phyloP scores from a whole-genome alignment of 2,113 vertebrate species.

The Symphodus melops region DNA sequence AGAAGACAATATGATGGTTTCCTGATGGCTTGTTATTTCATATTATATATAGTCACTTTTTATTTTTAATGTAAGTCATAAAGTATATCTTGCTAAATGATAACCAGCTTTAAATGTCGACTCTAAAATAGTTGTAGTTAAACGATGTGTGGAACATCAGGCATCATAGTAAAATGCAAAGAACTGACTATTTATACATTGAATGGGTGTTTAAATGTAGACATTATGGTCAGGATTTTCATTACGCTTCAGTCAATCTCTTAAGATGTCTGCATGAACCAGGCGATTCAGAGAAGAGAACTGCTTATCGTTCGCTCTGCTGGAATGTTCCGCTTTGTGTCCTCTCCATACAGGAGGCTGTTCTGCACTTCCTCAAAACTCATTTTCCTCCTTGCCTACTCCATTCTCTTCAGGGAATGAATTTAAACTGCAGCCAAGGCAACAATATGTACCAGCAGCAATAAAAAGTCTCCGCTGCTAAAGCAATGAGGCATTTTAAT shows the following conservation, averaged over 20 bases:
- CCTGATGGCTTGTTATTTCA: no score
- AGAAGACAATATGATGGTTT: neutral
- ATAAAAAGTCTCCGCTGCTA: slow-evolving; percentile 66
- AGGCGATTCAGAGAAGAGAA: slow-evolving; percentile 49
- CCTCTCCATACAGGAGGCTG: slow-evolving; percentile 50
- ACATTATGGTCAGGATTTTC: slow-evolving; percentile 22
- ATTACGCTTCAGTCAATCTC: slow-evolving; percentile 44
- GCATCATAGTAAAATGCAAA: neutral
- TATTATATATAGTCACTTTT: no score
- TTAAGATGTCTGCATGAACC: slow-evolving; percentile 38
- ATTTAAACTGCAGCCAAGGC: slow-evolving; percentile 71
- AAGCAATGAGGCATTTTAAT: slow-evolving; percentile 81
- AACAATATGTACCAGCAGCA: slow-evolving; percentile 71
- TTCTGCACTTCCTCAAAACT: slow-evolving; percentile 72
- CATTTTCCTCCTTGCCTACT: slow-evolving; percentile 63
- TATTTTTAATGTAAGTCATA: no score
- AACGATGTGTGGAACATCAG: neutral
- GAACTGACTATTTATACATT: neutral
- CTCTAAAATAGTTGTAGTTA: neutral
- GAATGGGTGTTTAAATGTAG: slow-evolving; percentile 9
- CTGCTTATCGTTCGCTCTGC: slow-evolving; percentile 71
- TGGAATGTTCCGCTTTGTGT: slow-evolving; percentile 73
- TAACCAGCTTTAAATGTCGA: no score
- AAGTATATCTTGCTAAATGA: neutral
- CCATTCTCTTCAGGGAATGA: slow-evolving; percentile 66